These are phyloP conservation scores for Eupithecia abbreviata DNA, from an alignment of 2,888 invertebrate genomes.

Conservation along the genomic window DNA sequence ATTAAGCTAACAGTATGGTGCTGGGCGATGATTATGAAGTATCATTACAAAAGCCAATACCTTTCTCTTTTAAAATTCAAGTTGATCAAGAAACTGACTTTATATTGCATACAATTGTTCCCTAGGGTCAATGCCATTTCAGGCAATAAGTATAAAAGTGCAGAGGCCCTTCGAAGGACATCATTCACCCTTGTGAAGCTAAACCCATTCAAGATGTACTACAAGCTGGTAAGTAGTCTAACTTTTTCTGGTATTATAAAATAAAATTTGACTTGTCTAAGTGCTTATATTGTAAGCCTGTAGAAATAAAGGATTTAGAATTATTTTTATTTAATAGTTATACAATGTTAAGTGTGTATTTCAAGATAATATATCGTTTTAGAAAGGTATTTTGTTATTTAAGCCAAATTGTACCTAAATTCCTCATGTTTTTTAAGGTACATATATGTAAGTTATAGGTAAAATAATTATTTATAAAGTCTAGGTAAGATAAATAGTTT, in stretches of 20 bases:
- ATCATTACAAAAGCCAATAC: slow-evolving; percentile 12
- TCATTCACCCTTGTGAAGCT: slow-evolving; percentile 59
- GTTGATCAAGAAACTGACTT: not conserved
- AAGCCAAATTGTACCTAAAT: no score
- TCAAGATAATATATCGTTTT: no score
- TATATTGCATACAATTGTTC: slow-evolving; percentile 42
- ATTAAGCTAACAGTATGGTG: not conserved
- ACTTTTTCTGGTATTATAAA: not conserved
- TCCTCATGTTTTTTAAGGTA: no score
- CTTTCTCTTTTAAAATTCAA: not conserved
- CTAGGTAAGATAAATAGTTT: no score
- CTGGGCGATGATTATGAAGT: slow-evolving; percentile 23
- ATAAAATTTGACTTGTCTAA: no score
- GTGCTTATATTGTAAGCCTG: no score
- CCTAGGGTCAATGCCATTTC: slow-evolving; percentile 56
- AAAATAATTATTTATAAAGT: no score
- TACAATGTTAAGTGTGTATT: no score
- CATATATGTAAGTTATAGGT: no score
- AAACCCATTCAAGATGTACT: slow-evolving; percentile 51
- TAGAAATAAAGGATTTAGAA: no score
- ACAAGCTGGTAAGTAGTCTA: slow-evolving; percentile 58
- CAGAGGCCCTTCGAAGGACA: slow-evolving; percentile 51
- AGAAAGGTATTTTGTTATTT: no score
- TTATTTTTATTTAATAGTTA: no score
- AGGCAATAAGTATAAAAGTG: slow-evolving; percentile 57